Evolutionary conservation across 2,888 invertebrate species (phyloP).

Genomic region (Geotrupes spiniger): DNA sequence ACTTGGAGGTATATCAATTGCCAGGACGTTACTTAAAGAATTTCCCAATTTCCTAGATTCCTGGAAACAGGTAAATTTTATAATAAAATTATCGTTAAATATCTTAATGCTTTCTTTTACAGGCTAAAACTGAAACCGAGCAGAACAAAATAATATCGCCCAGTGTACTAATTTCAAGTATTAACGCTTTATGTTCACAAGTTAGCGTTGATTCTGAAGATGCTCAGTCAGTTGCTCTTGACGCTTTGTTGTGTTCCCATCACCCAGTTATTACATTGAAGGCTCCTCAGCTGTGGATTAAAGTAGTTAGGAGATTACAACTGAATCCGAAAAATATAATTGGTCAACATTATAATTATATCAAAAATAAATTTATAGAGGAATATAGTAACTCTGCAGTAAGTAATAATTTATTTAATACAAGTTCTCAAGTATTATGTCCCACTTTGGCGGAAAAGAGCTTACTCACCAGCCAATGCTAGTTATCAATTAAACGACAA

Average conservation of each 20-base stretch:
- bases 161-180: constrained; percentile 47
- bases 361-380: constrained; percentile 63
- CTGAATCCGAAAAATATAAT: constrained; percentile 62
- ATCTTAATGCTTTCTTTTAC: constrained; percentile 6
- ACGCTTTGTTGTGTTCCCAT: constrained; percentile 70
- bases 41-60: constrained; percentile 65
- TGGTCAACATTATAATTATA: constrained; percentile 55
- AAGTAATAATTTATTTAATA: constrained; percentile 28
- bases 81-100: background rate
- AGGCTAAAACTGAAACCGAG: constrained; percentile 16
- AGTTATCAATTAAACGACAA: no score
- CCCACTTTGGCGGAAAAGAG: no score
- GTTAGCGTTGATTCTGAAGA: constrained; percentile 50
- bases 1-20: constrained; percentile 60
- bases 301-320: constrained; percentile 58
- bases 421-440: background rate
- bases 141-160: constrained; percentile 47
- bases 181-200: constrained; percentile 48
- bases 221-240: constrained; percentile 61
- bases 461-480: no score
- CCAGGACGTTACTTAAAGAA: constrained; percentile 63
- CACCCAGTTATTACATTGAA: constrained; percentile 65
- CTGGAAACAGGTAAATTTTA: constrained; percentile 49
- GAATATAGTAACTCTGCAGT: constrained; percentile 46
- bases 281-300: constrained; percentile 67